Evolutionary conservation across 64 coral and sea anemone species (phyloP).

Genomic region (Actinia equina): DNA sequence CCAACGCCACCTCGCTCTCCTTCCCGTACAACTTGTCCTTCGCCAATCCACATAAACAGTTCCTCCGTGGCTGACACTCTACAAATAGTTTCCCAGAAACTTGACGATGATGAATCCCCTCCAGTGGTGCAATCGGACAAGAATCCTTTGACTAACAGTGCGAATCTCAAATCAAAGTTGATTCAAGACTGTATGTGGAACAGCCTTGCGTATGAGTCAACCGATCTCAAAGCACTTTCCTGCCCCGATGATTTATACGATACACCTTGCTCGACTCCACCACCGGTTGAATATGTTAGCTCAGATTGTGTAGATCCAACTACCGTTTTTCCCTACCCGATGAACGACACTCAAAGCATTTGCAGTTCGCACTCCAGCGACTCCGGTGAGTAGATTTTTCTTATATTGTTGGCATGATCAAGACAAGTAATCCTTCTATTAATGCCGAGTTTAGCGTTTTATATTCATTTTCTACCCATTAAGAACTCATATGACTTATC

Average conservation of each 20-base stretch:
- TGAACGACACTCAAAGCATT: conserved; percentile 85
- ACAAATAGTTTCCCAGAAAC: conserved; percentile 84
- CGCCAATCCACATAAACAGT: conserved; percentile 32
- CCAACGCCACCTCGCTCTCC: conserved; percentile 87
- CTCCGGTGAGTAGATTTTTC: conserved; percentile 59
- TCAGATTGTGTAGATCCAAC: conserved; percentile 93
- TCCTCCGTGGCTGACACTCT: conserved; percentile 79
- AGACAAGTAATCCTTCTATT: conserved; percentile 6
- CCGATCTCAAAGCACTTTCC: conserved; percentile 55
- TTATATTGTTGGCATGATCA: neutral
- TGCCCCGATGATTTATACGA: conserved; percentile 76
- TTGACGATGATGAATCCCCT: conserved; percentile 68
- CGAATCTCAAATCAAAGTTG: conserved; percentile 89
- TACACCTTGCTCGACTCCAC: conserved; percentile 93
- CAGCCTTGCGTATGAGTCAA: conserved; percentile 49
- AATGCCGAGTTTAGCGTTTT: neutral
- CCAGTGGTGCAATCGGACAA: conserved; percentile 35
- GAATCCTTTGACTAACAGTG: conserved; percentile 10
- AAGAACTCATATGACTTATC: neutral
- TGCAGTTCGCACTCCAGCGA: conserved; percentile 60
- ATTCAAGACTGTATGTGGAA: conserved; percentile 99
- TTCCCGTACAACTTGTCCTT: conserved; percentile 41
- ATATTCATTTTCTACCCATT: conserved; percentile 12
- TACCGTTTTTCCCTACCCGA: conserved; percentile 95
- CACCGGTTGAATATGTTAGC: conserved; percentile 89